Base-by-base conservation (phyloP, 2,797 vertebrate genomes). In the Fistularia commersonii region DNA sequence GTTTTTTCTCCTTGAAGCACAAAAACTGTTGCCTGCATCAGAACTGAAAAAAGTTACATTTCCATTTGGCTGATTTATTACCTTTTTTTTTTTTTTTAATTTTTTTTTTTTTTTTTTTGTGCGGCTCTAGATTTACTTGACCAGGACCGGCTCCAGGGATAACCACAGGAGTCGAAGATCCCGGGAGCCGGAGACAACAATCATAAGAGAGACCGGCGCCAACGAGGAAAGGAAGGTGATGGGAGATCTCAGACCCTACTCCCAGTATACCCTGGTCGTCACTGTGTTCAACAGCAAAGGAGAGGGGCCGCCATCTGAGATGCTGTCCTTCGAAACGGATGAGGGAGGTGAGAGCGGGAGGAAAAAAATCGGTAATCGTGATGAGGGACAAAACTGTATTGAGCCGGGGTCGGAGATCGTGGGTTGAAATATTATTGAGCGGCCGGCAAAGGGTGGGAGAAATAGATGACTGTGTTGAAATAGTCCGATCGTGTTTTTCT, bases 271-370 rank as follows among this genome's bases (percentile, higher is more conserved):
- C 0, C 66, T 96, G 48, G 72, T 74, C 2, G 80, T 92, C 48
- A 73, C 78, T 0, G 93, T 90, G 6, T 91, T 93, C 62, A 97
- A 96, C 49, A 88, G 87, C 69, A 92, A 92, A 57, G 93, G 91
- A 15, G 84, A 91, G 12, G 93, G 93, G 41, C 90, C 90, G 0
- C 75, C 9, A 32, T 92, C 89, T 2, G 86, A 92, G 53, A 41
- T 48, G 0, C n/a, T 86, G 45, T 0, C 69, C 53, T 93, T 96
- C 67, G 15, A 13, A 5, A 95, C 92, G 2, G 57, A 80, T 0
- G 94, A 97, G 54, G 93, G 94, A 90, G 93, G 94, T 96, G 69
- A 92, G 32, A 9, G 33, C 10, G 1, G 2, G 12, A 37, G 6
- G 32, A 14, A 11, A 3, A 8, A 8, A 8, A 34, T 10, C 1